Evolutionary conservation across 2,888 invertebrate species (phyloP).

Genomic region (Polymixis lichenea): DNA sequence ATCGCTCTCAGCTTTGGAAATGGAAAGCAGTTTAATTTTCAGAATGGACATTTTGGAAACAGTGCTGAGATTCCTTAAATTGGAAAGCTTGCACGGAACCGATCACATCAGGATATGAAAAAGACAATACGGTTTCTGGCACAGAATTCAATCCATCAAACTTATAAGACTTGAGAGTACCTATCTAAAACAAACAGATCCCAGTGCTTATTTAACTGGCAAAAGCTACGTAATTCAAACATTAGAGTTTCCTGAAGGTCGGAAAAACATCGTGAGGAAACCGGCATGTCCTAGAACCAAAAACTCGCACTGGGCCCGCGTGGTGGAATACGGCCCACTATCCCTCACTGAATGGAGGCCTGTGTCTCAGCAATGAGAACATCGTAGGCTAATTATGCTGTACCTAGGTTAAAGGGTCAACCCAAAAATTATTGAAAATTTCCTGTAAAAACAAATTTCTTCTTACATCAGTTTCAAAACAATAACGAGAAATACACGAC

Average conservation of each 20-base stretch:
- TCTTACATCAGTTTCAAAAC: constrained; percentile 6
- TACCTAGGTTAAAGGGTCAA: too few species aligned
- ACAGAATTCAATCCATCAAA: background rate
- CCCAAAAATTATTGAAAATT: background rate
- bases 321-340: too few species aligned
- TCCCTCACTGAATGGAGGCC: too few species aligned
- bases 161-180: background rate
- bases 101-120: constrained; percentile 1
- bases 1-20: constrained; percentile 49
- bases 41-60: constrained; percentile 37
- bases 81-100: constrained; percentile 17
- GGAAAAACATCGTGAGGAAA: too few species aligned
- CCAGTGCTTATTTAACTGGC: background rate
- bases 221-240: background rate
- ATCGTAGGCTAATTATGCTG: too few species aligned
- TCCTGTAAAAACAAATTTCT: background rate
- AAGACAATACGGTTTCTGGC: constrained; percentile 21
- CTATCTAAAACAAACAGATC: constrained; percentile 1
- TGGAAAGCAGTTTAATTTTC: constrained; percentile 44
- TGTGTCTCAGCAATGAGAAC: too few species aligned
- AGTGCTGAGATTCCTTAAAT: constrained; percentile 10
- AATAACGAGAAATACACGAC: constrained; percentile 29
- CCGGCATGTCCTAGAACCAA: too few species aligned
- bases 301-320: too few species aligned
- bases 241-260: background rate